Evolutionary conservation across 2,113 vertebrate genomes (phyloP).

Genomic region (Phocoena sinus): DNA sequence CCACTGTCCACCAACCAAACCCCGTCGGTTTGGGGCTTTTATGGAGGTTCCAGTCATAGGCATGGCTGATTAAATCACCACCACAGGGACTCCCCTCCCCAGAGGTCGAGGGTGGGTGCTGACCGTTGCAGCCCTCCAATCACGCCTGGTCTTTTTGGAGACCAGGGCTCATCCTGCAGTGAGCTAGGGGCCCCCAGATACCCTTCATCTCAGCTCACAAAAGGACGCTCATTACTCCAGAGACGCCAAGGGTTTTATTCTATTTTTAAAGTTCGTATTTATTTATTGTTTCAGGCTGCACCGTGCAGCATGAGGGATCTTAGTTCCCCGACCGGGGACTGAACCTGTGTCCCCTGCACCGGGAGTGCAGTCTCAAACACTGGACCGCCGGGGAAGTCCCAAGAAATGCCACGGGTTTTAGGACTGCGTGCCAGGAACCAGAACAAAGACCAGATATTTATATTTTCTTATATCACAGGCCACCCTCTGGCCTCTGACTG

Average conservation of each 20-base stretch:
- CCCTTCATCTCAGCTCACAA: background rate
- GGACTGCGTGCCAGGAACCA: background rate
- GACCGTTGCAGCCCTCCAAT: background rate
- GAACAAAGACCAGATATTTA: background rate
- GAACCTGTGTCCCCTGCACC: background rate
- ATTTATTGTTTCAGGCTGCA: background rate
- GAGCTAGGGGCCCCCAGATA: background rate
- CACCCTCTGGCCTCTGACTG: background rate
- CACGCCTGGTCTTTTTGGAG: rapidly evolving
- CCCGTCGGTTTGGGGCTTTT: rapidly evolving
- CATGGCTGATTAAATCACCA: too few relatives aligned
- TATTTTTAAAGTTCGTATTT: too few relatives aligned
- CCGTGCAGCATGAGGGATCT: background rate
- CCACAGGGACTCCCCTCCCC: background rate
- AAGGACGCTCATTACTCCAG: too few relatives aligned
- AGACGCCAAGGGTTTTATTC: background rate
- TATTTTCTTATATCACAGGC: background rate
- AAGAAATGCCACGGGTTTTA: background rate
- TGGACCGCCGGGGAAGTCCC: background rate
- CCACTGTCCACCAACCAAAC: too few relatives aligned
- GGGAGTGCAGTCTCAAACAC: background rate
- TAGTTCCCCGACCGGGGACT: background rate
- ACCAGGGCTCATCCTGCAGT: background rate
- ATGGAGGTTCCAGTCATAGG: rapidly evolving
- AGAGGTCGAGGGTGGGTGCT: rapidly evolving